Percentiles rank a stretch among this genome's conserved stretches.
phyloP scores from a whole-genome alignment of 2,797 vertebrate species.

The Erithacus rubecula region DNA sequence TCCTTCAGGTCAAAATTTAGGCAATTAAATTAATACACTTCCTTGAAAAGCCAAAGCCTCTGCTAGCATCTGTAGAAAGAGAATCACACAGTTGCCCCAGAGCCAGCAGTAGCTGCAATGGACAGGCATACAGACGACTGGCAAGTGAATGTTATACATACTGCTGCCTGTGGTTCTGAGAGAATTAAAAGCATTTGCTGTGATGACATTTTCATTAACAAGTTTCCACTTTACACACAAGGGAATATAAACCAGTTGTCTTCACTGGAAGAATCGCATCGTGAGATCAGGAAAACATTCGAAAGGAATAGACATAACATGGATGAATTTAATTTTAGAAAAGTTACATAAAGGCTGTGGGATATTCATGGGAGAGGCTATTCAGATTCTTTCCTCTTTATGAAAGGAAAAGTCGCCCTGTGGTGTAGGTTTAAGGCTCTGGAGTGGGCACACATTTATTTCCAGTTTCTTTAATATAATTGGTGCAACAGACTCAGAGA shows the following conservation, averaged over 20 bases:
- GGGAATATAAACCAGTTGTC: constrained; percentile 72
- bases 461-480: neutral
- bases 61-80: neutral
- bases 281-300: constrained; percentile 54
- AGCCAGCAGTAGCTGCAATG: constrained; percentile 48
- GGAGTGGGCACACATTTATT: neutral
- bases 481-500: neutral
- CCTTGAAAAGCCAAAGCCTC: neutral
- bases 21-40: neutral
- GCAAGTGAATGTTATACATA: constrained; percentile 62
- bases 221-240: constrained; percentile 68
- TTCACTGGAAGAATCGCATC: constrained; percentile 49
- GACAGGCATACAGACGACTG: constrained; percentile 57
- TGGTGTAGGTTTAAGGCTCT: neutral
- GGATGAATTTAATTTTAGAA: constrained; percentile 62
- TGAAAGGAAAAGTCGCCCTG: neutral
- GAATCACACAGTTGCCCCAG: neutral
- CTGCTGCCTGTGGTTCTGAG: constrained; percentile 68
- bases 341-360: constrained; percentile 44
- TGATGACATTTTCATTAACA: constrained; percentile 71
- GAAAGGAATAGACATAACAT: constrained; percentile 68
- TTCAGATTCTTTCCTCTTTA: constrained; percentile 35
- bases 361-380: neutral
- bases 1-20: neutral
- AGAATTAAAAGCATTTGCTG: constrained; percentile 72